Evolutionary conservation across 2,113 vertebrate species (phyloP).

Genomic region (Dipodomys merriami): DNA sequence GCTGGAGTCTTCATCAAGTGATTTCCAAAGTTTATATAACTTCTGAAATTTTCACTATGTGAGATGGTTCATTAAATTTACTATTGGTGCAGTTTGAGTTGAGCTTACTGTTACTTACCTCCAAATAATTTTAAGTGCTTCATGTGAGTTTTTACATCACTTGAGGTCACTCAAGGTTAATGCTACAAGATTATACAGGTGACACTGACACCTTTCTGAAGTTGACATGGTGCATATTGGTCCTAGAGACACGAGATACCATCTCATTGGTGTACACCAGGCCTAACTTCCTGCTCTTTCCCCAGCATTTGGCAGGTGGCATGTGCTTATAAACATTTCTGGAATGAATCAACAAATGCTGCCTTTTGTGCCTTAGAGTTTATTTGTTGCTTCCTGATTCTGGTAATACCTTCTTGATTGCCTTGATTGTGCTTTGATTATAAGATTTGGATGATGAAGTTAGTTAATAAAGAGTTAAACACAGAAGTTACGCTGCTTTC

Average conservation of each 20-base stretch:
- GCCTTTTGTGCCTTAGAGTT: neutral
- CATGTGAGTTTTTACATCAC: slow-evolving; percentile 28
- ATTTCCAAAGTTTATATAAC: slow-evolving; percentile 10
- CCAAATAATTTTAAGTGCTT: neutral
- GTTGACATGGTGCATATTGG: neutral
- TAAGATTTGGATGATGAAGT: slow-evolving; percentile 24
- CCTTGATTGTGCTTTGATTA: neutral
- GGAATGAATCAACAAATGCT: neutral
- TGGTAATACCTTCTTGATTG: neutral
- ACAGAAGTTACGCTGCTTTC: slow-evolving; percentile 8
- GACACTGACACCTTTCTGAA: neutral
- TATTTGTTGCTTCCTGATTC: neutral
- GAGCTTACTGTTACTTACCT: slow-evolving; percentile 3
- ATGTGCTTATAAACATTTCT: neutral
- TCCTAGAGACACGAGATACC: neutral
- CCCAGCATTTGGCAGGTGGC: neutral
- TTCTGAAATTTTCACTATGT: slow-evolving; percentile 6
- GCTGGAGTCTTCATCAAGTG: neutral
- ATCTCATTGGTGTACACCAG: too few relatives aligned
- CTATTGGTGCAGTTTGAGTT: slow-evolving; percentile 23
- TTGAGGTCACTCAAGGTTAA: slow-evolving; percentile 21
- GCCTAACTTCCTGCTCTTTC: neutral
- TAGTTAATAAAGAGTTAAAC: slow-evolving; percentile 62
- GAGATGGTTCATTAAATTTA: slow-evolving; percentile 31
- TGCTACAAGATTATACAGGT: neutral